These are phyloP conservation scores for Parazoanthus atlanticus DNA, from an alignment of 92 coral and sea anemone species.

Conservation along the genomic window DNA sequence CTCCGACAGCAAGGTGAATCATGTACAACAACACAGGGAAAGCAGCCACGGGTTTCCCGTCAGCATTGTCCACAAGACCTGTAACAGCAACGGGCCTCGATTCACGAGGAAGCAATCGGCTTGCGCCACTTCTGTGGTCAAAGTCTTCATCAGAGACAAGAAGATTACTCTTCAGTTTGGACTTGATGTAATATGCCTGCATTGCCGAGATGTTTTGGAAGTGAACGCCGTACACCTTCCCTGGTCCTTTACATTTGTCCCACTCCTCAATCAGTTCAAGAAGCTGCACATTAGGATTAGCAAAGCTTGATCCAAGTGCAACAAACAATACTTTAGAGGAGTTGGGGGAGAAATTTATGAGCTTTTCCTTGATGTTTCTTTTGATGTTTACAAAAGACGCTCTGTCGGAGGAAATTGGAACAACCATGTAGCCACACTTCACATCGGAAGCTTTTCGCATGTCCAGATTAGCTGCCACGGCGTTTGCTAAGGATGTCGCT, in stretches of 20 bases:
- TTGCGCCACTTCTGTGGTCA: neutral
- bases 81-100: conserved; percentile 67
- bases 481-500: conserved; percentile 68
- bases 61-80: conserved; percentile 79
- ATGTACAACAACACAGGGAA: conserved; percentile 89
- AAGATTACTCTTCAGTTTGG: conserved; percentile 59
- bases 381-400: conserved; percentile 45
- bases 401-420: conserved; percentile 54
- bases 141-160: neutral
- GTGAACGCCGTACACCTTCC: conserved; percentile 80
- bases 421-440: conserved; percentile 66
- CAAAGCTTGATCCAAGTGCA: conserved; percentile 77
- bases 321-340: conserved; percentile 73
- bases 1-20: conserved; percentile 94
- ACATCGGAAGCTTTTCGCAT: conserved; percentile 91
- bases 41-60: conserved; percentile 64
- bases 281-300: conserved; percentile 77
- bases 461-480: conserved; percentile 75
- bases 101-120: neutral
- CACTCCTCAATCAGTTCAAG: conserved; percentile 65
- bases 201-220: conserved; percentile 86
- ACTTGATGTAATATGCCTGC: conserved; percentile 87
- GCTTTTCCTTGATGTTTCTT: conserved; percentile 57
- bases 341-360: conserved; percentile 48
- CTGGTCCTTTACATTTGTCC: conserved; percentile 58